Conservation (phyloP, 2,113 vertebrate species). For the Peromyscus leucopus region DNA sequence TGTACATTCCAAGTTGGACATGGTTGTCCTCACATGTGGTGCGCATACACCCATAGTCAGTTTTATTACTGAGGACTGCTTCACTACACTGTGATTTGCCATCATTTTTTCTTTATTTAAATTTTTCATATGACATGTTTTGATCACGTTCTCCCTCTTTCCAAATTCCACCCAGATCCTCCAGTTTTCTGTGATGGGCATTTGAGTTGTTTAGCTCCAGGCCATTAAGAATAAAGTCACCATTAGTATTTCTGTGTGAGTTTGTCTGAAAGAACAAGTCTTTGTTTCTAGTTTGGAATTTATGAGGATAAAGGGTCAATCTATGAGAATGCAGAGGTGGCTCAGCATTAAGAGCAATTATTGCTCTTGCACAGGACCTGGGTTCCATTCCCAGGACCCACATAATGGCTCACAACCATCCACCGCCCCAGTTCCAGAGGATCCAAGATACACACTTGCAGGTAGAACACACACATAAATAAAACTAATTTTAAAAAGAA, state of each 20-base stretch:
- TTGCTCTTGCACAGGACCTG: background rate
- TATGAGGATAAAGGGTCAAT: background rate
- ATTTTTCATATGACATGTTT: too few relatives aligned
- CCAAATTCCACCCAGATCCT: background rate
- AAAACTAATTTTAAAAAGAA: background rate
- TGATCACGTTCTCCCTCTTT: background rate
- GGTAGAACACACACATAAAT: background rate
- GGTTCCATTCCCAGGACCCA: background rate
- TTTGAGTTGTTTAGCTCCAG: background rate
- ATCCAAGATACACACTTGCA: too few relatives aligned
- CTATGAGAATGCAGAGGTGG: background rate
- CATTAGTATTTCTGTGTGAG: background rate
- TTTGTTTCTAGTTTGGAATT: constrained; percentile 18
- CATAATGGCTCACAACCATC: background rate
- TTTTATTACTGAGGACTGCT: background rate
- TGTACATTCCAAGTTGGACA: too few relatives aligned
- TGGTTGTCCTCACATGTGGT: background rate
- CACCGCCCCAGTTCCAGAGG: background rate
- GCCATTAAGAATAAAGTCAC: background rate
- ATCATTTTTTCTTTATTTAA: background rate
- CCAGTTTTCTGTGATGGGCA: background rate
- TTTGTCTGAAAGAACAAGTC: background rate
- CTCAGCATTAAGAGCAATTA: background rate
- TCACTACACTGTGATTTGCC: too few relatives aligned
- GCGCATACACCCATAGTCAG: background rate